Conservation (phyloP, 1,140 invertebrate species). For the Ctenoplectra terminalis region DNA sequence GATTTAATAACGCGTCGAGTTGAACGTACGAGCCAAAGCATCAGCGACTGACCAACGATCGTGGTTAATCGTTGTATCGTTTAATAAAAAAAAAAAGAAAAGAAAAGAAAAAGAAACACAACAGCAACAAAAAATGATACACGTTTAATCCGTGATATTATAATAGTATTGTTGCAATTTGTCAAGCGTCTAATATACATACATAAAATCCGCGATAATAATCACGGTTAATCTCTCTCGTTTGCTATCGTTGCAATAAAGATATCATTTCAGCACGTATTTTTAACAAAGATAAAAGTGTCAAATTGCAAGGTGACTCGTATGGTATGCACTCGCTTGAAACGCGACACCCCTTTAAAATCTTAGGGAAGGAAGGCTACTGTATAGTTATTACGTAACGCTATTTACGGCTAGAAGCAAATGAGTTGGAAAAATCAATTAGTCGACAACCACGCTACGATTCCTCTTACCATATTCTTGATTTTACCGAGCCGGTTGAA, state of each 20-base stretch:
- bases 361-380: neutral
- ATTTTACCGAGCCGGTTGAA: too few species aligned
- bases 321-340: neutral
- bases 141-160: too few species aligned
- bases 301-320: neutral
- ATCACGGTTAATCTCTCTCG: neutral
- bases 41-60: neutral
- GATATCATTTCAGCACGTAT: neutral
- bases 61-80: neutral
- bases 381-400: neutral
- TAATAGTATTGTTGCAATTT: too few species aligned
- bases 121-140: too few species aligned
- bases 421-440: too few species aligned
- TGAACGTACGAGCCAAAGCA: neutral
- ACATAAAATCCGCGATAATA: neutral
- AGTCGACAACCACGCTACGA: neutral
- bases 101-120: too few species aligned
- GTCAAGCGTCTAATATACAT: neutral
- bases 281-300: neutral
- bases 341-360: neutral
- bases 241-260: neutral
- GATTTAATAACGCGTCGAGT: neutral
- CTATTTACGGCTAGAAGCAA: neutral
- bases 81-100: too few species aligned
- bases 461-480: slow-evolving; percentile 29